These are phyloP conservation scores for Muscina levida DNA, from an alignment of 2,888 invertebrate genomes.

Conservation along the genomic window DNA sequence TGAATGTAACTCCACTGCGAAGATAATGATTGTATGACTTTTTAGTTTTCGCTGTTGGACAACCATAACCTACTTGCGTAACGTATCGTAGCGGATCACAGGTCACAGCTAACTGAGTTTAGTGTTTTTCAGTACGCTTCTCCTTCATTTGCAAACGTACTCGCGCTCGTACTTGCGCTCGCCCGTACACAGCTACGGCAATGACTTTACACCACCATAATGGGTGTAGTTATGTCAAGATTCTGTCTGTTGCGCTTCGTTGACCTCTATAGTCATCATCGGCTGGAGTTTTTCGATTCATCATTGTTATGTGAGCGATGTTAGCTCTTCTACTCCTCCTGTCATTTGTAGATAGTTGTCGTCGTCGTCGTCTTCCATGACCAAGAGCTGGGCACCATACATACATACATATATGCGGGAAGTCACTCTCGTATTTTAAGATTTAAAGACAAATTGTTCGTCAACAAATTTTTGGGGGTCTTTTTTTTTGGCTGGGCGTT, in stretches of 20 bases:
- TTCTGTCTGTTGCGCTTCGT: constrained; percentile 32
- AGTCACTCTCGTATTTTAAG: not conserved
- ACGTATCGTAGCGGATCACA: constrained; percentile 8
- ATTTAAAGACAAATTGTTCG: constrained; percentile 1
- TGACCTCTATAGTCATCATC: constrained; percentile 24
- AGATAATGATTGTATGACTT: constrained; percentile 2
- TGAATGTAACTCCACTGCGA: not conserved
- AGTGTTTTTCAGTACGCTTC: not conserved
- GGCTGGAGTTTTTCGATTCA: constrained; percentile 16
- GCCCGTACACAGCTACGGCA: too few species aligned
- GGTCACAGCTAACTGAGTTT: constrained; percentile 16
- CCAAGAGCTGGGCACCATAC: not conserved
- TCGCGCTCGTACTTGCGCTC: too few species aligned
- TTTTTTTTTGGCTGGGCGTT: not conserved
- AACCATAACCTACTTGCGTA: not conserved
- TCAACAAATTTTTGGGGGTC: not conserved
- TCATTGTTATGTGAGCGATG: too few species aligned
- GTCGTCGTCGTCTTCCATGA: not conserved
- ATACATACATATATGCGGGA: not conserved
- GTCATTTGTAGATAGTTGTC: not conserved
- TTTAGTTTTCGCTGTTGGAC: not conserved
- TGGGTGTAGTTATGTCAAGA: constrained; percentile 14
- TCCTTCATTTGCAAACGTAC: not conserved
- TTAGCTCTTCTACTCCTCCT: not conserved
- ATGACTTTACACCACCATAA: not conserved